Conservation (phyloP, 37 sponge, comb jelly and placozoan genomes). For the Dysidea cf. avara region DNA sequence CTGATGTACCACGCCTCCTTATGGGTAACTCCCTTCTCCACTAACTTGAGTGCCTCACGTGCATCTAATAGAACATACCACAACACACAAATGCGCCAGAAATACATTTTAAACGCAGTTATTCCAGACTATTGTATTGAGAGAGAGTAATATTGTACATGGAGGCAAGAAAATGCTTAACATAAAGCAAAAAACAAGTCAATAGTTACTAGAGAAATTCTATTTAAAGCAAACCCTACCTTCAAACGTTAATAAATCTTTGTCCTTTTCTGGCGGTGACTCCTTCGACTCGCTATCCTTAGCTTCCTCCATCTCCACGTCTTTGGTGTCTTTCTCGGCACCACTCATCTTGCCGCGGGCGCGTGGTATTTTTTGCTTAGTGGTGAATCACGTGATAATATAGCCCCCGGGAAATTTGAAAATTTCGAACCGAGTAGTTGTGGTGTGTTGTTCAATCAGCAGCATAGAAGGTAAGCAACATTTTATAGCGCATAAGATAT, state of each 20-base stretch:
- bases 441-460: no score
- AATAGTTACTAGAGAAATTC: no score
- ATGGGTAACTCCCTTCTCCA: conserved; percentile 80
- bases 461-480: no score
- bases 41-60: conserved; percentile 74
- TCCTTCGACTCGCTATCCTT: conserved; percentile 19
- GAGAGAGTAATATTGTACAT: not conserved
- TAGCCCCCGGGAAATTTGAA: conserved; percentile 18
- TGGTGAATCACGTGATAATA: not conserved
- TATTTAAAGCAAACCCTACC: conserved; percentile 18
- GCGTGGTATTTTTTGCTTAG: not conserved
- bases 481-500: no score
- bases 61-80: conserved; percentile 50
- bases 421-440: no score
- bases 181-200: no score
- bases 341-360: no score
- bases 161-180: no score
- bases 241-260: conserved; percentile 61
- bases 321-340: conserved; percentile 5
- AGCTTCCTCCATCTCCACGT: conserved; percentile 73
- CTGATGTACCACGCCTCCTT: conserved; percentile 87
- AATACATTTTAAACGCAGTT: not conserved
- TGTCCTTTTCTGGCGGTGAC: conserved; percentile 50
- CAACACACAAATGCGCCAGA: not conserved
- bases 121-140: not conserved